Percentiles rank a stretch among this genome's conserved stretches.
Evolutionary conservation across 2,797 vertebrate genomes (phyloP).

Genomic region (Alfaro cultratus): DNA sequence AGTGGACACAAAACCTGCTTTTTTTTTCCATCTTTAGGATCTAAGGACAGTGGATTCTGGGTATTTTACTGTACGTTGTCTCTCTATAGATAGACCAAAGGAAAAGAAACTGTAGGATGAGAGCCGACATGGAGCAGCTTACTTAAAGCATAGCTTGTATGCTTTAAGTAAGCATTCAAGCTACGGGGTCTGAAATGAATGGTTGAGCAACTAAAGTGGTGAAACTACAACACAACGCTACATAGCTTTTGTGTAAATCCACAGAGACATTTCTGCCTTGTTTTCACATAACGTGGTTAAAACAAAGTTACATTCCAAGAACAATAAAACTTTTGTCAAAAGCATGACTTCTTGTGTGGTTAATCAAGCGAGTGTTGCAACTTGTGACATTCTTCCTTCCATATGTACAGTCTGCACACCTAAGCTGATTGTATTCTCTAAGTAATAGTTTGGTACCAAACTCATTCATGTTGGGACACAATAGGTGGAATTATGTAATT

Average conservation of each 20-base stretch:
- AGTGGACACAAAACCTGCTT: not conserved
- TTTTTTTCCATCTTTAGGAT: not conserved
- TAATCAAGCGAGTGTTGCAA: not conserved
- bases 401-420: not conserved
- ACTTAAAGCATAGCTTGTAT: not conserved
- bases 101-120: not conserved
- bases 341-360: not conserved
- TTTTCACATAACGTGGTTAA: slow-evolving; percentile 36
- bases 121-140: not conserved
- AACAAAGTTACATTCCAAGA: slow-evolving; percentile 45
- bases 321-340: slow-evolving; percentile 69
- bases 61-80: slow-evolving; percentile 3
- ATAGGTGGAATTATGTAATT: not conserved
- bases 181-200: slow-evolving; percentile 23
- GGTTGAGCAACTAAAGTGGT: slow-evolving; percentile 1
- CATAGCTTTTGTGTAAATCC: slow-evolving; percentile 44
- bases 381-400: not conserved
- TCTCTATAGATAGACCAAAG: slow-evolving; percentile 19
- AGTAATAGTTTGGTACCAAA: too few relatives aligned
- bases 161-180: not conserved
- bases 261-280: slow-evolving; percentile 19
- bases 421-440: not conserved
- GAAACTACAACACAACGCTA: slow-evolving; percentile 13
- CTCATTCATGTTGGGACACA: not conserved
- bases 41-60: not conserved